Evolutionary conservation across 2,888 invertebrate species (phyloP), one percentile per base, ranked within the genome.

Genomic region (Pollenia griseotomentosa): DNA sequence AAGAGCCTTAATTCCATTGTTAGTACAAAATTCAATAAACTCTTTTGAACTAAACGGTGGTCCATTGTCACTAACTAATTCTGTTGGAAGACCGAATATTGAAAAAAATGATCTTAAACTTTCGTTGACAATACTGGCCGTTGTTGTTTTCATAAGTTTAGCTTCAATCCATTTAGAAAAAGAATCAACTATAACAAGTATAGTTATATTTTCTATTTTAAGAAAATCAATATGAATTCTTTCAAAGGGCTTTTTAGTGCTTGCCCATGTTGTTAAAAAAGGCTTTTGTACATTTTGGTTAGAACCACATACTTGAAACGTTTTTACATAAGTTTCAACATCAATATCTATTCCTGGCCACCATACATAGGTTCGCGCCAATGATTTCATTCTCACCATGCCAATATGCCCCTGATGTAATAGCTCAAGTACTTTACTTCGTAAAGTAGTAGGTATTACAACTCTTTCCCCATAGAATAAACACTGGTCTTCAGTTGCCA

Each of bases 291-390:
- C 11, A 42, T 57, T 82, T 59, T 82, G 68, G 16, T 63, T 63
- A 5, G 44, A 12, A 16, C 63, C 44, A 42, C 74, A 88, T 12
- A 63, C 53, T 51, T 65, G 4, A 80, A 90, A 91, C 8, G 61
- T 44, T 40, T 40, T 61, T 14, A 55, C 55, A 16, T 7, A 55
- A 55, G 2, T 70, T 83, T 91, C 90, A 14, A 91, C 90, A 19
- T 91, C 90, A 0, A 80, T 40, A 79, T 92, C 89, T 33, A 91
- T 86, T 7, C 85, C 83, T 8, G 91, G 90, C 90, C 90, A 91
- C 89, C 89, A 91, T 46, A 91, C 89, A 87, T 90, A 88, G 7
- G 89, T 83, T 40, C 90, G 77, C 0, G 91, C 90, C 14, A 90
- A 57, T 10, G 88, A 78, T 89, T 91, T 91, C 88, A 89, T 90